Conservation (phyloP, 2,888 invertebrate species). For the Myopa testacea region DNA sequence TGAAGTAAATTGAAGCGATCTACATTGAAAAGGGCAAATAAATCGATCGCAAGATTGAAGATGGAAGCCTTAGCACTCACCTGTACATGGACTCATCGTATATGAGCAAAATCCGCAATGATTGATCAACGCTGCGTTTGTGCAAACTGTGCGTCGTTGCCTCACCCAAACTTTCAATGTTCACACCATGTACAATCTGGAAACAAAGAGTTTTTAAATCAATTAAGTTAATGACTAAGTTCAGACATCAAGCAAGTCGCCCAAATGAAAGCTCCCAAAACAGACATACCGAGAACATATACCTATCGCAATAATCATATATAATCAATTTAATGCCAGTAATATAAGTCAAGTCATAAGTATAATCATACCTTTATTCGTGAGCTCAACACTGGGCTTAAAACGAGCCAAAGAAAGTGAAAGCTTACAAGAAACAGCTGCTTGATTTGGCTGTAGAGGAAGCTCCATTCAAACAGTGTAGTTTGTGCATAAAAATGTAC, state of each 20-base stretch:
- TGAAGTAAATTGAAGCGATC: too few relatives aligned
- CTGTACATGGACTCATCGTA: slow-evolving; percentile 91
- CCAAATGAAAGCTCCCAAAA: too few relatives aligned
- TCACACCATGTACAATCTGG: slow-evolving; percentile 85
- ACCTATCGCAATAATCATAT: too few relatives aligned
- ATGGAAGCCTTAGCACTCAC: slow-evolving; percentile 70
- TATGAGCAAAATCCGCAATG: slow-evolving; percentile 83
- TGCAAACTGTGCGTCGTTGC: slow-evolving; percentile 75
- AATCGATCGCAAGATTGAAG: neutral
- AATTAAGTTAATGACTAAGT: neutral
- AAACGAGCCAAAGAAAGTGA: slow-evolving; percentile 30
- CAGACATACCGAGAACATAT: too few relatives aligned
- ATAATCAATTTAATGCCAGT: too few relatives aligned
- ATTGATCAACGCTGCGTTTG: slow-evolving; percentile 82
- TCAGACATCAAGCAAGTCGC: too few relatives aligned
- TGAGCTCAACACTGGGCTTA: neutral
- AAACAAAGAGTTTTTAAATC: slow-evolving; percentile 54
- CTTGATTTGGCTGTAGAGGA: neutral
- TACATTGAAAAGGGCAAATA: too few relatives aligned
- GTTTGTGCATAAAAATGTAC: too few relatives aligned
- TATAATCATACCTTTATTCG: too few relatives aligned
- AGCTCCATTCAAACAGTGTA: too few relatives aligned
- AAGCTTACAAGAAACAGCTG: slow-evolving; percentile 16
- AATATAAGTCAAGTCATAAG: too few relatives aligned
- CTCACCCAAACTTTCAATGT: slow-evolving; percentile 75